Conservation (phyloP, 2,888 invertebrate genomes). For the Pseudococcus longispinus region DNA sequence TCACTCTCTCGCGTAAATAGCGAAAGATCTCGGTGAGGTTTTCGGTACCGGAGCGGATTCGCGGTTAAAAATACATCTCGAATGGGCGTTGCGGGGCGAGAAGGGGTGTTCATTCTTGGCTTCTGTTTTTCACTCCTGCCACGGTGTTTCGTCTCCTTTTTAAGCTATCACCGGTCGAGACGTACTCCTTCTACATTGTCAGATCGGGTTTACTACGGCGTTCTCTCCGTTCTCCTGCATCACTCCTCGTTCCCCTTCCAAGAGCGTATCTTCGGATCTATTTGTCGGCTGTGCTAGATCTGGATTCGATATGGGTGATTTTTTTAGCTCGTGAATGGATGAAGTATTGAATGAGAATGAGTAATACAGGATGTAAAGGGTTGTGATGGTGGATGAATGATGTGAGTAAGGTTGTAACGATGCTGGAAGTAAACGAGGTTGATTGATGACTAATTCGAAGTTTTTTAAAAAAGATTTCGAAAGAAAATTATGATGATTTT, state of each 20-base stretch:
- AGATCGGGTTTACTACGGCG: slow-evolving; percentile 15
- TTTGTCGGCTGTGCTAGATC: no score
- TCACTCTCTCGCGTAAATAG: neutral
- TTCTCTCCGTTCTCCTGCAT: neutral
- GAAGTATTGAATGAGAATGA: no score
- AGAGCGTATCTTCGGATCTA: no score
- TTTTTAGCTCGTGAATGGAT: no score
- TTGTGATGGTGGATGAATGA: no score
- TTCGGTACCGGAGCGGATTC: slow-evolving; percentile 18
- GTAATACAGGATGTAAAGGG: no score
- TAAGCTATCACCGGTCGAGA: slow-evolving; percentile 26
- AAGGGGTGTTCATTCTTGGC: neutral
- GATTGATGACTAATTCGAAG: no score
- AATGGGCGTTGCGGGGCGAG: neutral
- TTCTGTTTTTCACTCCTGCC: slow-evolving; percentile 35
- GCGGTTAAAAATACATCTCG: slow-evolving; percentile 22
- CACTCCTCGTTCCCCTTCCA: neutral
- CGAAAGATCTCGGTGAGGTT: neutral
- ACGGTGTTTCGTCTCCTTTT: slow-evolving; percentile 32
- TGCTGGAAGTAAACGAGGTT: no score
- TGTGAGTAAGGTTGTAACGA: no score
- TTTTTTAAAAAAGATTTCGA: no score
- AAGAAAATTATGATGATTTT: no score
- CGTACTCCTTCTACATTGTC: neutral
- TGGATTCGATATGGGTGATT: no score